Evolutionary conservation across 2,888 invertebrate species (phyloP), one percentile per base, ranked within the genome.

Genomic region (Lapara coniferarum): DNA sequence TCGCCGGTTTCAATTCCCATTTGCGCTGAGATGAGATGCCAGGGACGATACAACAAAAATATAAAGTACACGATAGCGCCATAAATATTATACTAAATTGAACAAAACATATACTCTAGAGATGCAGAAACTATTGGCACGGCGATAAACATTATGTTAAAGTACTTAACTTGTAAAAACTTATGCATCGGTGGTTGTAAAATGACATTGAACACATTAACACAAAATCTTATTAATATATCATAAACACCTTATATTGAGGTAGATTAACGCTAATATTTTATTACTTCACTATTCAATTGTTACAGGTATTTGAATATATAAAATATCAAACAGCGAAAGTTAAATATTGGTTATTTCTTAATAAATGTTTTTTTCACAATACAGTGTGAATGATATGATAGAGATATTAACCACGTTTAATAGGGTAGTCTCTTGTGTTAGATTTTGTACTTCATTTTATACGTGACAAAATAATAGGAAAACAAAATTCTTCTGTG

Each of bases 181-280:
- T 10, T 19, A 63, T 49, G 13, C 16, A 67, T 67, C 67, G 67
- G 67, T 67, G 67, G 67, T 56, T 55, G 55, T 53, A 19, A 13
- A 67, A 63, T 63, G 13, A 49, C 16, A 19, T 49, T 56, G 56
- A 67, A 67, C 67, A 56, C 67, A 25, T 56, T 55, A 67, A 16
- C 46, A 56, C 49, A 19, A 63, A 49, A 13, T 12, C 8, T 25
- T 56, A 56, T 46, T 67, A 16, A 19, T 44, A 67, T 25, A 16
- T 19, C 46, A 49, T 67, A 67, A 19, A 71, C 53, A 69, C 72
- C 72, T 71, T 72, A 71, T 75, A 75, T 69, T 76, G 78, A 76
- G 77, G 77, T 78, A 77, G 75, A 72, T 74, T 71, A 74, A 73
- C 69, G 71, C 76, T 76, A 74, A 69, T 19, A 19, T 63, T 46